Base-by-base conservation (phyloP, 1,140 invertebrate species). In the Drosophila nannoptera region DNA sequence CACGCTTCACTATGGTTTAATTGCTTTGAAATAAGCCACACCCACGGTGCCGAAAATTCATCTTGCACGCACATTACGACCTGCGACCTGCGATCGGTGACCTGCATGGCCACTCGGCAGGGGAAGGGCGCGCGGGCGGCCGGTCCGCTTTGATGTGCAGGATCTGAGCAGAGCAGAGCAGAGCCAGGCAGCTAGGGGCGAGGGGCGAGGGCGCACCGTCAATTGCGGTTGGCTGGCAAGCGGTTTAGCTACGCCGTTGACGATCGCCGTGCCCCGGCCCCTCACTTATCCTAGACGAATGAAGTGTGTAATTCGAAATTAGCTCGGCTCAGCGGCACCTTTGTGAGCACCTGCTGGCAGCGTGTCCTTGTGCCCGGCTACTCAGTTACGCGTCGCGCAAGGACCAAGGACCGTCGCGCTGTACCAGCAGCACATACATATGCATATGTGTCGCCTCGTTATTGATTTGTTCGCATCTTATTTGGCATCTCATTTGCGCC, bases 271-370 rank as follows among this genome's bases (percentile, higher is more conserved):
- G 29, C 6, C 48, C 48, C 46, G 31, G 59, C 46, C 22, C 38
- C 43, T 62, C 59, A 62, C 70, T 69, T 68, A 62, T 73, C 65
- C 64, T 82, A 62, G 61, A 61, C 81, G 77, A 86, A 86, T 81
- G 81, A 86, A 77, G 81, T 80, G 81, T 84, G 80, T 84, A 84
- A 84, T 84, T 84, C 76, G 81, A 86, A 84, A 80, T 84, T 84
- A 84, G 80, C 73, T 65, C 75, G 59, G 73, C 80, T 84, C 73
- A 86, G 80, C 80, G 80, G 80, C 80, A 84, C 77, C 77, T 86
- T 83, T 84, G 61, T 73, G 60, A 68, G 69, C 80, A 83, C 77
- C 81, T 86, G 81, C 81, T 72, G 73, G 62, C 64, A 78, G 38
- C 53, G 72, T 77, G 78, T 82, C 78, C 78, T 78, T 65, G 65